Base-by-base conservation (phyloP, 1,140 invertebrate species). In the Drosophila truncata region DNA sequence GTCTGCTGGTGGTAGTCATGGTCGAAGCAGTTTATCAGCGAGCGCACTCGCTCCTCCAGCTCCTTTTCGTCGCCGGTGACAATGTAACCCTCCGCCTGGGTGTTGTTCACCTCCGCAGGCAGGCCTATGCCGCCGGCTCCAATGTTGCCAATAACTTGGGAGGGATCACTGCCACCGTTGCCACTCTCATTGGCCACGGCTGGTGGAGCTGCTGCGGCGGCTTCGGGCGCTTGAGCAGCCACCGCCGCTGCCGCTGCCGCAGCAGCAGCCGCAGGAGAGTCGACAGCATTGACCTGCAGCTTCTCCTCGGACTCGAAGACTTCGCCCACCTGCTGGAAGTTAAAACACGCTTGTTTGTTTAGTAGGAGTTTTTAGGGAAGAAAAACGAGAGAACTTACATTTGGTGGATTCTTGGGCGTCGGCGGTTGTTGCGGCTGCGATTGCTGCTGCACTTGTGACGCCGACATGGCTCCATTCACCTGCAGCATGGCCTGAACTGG, bases 21-120 rank as follows among this genome's bases (percentile, higher is more conserved):
- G 69, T 97, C 96, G 60, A 95, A 93, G 84, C 97, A 97, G 33
- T 93, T 93, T 25, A 94, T 85, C 10, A 94, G 76, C 11, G 91
- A 83, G 8, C 93, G 91, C 7, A 92, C 75, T 3, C 91, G 85
- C 55, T 92, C 92, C 35, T 90, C 80, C 71, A 91, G 71, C 37
- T 93, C 91, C 79, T 92, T 93, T 23, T 93, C 91, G 39, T 93
- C 92, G 8, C 92, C 91, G 11, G 79, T 91, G 55, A 87, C 84
- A 14, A 92, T 80, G 60, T 92, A 92, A 25, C 47, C 63, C 37
- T 91, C 91, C 7, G 78, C 46, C 42, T 91, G 82, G n/a, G 83
- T 79, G 52, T 81, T 91, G 65, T 92, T 92, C 11, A 82, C 49
- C 49, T 86, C 91, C 9, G 44, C 49, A 8, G 35, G 14, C 8